phyloP scores from a whole-genome alignment of 2,888 invertebrate species.

The Melinopterus prodromus region DNA sequence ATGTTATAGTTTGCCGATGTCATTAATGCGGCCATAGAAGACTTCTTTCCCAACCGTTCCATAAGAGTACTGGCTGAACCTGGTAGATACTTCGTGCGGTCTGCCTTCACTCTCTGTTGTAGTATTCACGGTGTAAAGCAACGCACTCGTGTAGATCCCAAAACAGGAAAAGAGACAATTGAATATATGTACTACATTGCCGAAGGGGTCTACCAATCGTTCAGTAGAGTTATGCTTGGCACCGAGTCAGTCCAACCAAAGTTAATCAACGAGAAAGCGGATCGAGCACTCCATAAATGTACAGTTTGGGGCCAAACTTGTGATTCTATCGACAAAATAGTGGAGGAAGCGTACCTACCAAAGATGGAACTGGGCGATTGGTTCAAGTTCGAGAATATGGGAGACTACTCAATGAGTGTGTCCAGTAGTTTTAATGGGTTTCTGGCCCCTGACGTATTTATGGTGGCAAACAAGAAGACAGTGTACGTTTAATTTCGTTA shows the following conservation, averaged over 20 bases:
- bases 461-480: conserved; percentile 4
- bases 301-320: conserved; percentile 61
- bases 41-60: conserved; percentile 62
- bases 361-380: conserved; percentile 68
- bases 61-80: conserved; percentile 67
- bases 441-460: conserved; percentile 6
- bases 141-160: conserved; percentile 37
- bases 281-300: conserved; percentile 24
- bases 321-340: conserved; percentile 67
- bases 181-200: conserved; percentile 67
- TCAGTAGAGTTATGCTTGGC: conserved; percentile 61
- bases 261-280: background rate
- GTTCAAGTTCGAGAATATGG: conserved; percentile 70
- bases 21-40: conserved; percentile 64
- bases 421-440: conserved; percentile 19
- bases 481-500: conserved; percentile 6
- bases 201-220: conserved; percentile 71
- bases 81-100: conserved; percentile 69
- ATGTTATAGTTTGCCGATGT: conserved; percentile 54
- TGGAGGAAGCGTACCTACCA: conserved; percentile 62
- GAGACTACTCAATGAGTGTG: conserved; percentile 62
- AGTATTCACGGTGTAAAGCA: conserved; percentile 60
- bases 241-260: conserved; percentile 8
- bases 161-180: background rate
- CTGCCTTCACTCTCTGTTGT: conserved; percentile 66